phyloP scores from a whole-genome alignment of 2,888 invertebrate species.

The Dichetophora obliterata region DNA sequence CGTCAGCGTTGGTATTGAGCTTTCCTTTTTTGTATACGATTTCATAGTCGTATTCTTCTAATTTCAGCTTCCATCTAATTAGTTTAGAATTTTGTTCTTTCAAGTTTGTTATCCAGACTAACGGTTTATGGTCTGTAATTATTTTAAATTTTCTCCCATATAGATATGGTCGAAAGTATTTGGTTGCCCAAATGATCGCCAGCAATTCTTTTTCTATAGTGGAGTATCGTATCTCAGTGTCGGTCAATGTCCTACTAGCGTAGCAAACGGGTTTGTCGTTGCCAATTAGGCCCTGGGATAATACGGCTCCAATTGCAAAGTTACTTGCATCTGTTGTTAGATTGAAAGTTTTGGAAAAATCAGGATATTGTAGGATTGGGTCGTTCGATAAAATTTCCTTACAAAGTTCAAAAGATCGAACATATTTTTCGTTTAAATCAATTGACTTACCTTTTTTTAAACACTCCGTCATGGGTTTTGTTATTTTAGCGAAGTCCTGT shows the following conservation, averaged over 20 bases:
- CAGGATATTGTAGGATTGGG: too few relatives aligned
- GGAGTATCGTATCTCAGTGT: background rate
- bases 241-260: background rate
- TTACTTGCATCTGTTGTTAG: too few relatives aligned
- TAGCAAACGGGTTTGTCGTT: too few relatives aligned
- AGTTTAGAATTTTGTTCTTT: slow-evolving; percentile 1
- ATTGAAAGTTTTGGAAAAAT: too few relatives aligned
- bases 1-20: background rate
- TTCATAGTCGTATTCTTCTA: slow-evolving; percentile 7
- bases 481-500: background rate
- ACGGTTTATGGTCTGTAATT: background rate
- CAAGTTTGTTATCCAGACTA: background rate
- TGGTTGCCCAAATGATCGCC: background rate
- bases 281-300: too few relatives aligned
- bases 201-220: slow-evolving; percentile 1
- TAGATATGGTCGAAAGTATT: background rate
- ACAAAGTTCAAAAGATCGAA: too few relatives aligned
- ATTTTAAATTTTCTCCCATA: background rate
- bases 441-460: too few relatives aligned
- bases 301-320: too few relatives aligned
- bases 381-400: background rate
- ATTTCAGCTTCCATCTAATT: background rate
- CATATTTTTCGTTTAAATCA: too few relatives aligned
- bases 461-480: background rate
- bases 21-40: slow-evolving; percentile 2